Conservation (phyloP, 2,888 invertebrate species). For the Alcis repandata region DNA sequence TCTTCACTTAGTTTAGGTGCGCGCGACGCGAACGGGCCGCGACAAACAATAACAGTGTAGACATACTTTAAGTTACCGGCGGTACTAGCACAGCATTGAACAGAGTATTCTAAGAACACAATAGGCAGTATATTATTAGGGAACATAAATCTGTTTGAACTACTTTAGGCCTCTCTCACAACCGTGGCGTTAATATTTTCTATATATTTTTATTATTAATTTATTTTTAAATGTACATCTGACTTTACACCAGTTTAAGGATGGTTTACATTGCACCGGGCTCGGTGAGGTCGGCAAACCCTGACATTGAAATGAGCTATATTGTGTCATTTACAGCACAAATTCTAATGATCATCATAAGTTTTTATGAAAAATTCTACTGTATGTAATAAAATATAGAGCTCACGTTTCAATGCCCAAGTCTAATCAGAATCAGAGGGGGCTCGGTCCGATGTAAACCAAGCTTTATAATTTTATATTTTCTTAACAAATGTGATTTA, state of each 20-base stretch:
- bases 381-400: too few species aligned
- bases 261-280: too few species aligned
- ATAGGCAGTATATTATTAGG: conserved; percentile 76
- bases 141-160: conserved; percentile 71
- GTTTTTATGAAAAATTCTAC: too few species aligned
- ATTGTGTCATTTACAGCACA: too few species aligned
- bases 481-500: background rate
- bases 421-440: too few species aligned
- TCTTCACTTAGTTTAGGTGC: background rate
- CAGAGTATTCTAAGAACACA: conserved; percentile 81
- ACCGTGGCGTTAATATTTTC: conserved; percentile 70
- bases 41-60: conserved; percentile 74
- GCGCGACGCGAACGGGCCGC: conserved; percentile 33
- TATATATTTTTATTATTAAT: conserved; percentile 53
- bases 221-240: conserved; percentile 52
- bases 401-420: too few species aligned
- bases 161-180: conserved; percentile 85
- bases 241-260: conserved; percentile 36
- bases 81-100: conserved; percentile 70
- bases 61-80: conserved; percentile 60
- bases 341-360: too few species aligned
- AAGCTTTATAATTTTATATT: background rate
- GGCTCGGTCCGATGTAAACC: background rate
- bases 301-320: too few species aligned
- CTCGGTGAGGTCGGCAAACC: too few species aligned